Conservation (phyloP, 2,113 vertebrate genomes). For the Phoenicopterus ruber region DNA sequence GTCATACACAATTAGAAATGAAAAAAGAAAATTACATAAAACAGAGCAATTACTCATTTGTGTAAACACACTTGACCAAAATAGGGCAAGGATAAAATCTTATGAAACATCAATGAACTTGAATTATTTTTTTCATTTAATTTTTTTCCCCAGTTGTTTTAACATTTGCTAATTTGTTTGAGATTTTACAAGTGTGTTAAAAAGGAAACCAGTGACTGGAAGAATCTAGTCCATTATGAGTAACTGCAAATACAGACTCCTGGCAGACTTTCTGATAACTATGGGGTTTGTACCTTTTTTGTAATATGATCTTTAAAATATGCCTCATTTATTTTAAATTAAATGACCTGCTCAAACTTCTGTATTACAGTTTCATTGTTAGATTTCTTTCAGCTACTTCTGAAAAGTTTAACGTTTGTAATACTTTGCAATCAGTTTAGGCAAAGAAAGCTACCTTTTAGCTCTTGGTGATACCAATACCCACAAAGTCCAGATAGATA, state of each 20-base stretch:
- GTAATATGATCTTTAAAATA: not conserved
- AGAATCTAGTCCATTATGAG: not conserved
- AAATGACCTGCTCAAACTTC: not conserved
- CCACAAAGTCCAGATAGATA: not conserved
- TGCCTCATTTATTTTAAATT: not conserved
- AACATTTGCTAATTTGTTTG: not conserved
- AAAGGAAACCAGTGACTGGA: not conserved
- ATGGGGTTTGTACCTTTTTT: not conserved
- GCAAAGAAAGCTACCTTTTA: not conserved
- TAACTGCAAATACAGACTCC: not conserved
- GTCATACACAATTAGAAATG: not conserved
- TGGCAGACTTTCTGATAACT: no score
- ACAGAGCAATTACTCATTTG: not conserved
- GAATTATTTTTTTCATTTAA: not conserved
- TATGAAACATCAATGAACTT: not conserved
- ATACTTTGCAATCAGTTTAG: not conserved
- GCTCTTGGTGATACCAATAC: not conserved
- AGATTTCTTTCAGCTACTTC: not conserved
- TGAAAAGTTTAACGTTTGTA: not conserved
- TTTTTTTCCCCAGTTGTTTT: not conserved
- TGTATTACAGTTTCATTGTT: not conserved
- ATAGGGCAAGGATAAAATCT: not conserved
- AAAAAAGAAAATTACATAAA: not conserved
- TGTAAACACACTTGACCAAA: not conserved
- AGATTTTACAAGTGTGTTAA: not conserved